Conservation (phyloP, 2,797 vertebrate species). For the Helostoma temminkii region DNA sequence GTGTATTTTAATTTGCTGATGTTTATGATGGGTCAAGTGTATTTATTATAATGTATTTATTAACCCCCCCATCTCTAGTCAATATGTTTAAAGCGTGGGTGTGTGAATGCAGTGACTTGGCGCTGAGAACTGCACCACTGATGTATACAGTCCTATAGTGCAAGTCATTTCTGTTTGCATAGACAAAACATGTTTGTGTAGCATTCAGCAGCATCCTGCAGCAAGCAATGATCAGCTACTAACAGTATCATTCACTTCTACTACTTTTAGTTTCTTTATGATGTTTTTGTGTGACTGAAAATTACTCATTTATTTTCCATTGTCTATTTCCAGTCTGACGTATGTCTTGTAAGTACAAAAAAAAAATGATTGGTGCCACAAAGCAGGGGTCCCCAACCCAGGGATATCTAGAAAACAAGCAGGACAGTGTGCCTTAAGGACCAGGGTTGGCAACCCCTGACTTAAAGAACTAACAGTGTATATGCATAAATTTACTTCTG, state of each 20-base stretch:
- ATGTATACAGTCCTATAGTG: background rate
- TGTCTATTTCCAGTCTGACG: background rate
- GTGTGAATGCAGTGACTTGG: slow-evolving; percentile 2
- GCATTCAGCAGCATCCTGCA: background rate
- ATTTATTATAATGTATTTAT: background rate
- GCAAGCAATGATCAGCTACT: background rate
- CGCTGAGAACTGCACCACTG: background rate
- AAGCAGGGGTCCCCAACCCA: no score
- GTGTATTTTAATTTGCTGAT: slow-evolving; percentile 20
- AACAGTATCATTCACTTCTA: slow-evolving; percentile 7
- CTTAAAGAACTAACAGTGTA: slow-evolving; percentile 2
- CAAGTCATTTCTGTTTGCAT: slow-evolving; percentile 32
- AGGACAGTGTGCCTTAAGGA: no score
- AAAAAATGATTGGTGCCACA: background rate
- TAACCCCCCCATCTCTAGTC: background rate
- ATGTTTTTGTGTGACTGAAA: background rate
- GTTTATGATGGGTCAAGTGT: no score
- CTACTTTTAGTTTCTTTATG: background rate
- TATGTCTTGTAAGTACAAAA: background rate
- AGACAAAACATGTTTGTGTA: slow-evolving; percentile 24
- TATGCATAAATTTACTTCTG: background rate
- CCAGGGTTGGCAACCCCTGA: no score
- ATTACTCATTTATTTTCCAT: no score
- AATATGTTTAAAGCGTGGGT: background rate
- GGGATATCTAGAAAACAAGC: no score